Conservation (phyloP, 1,140 invertebrate species). For the Pseudomyrmex cubaensis region DNA sequence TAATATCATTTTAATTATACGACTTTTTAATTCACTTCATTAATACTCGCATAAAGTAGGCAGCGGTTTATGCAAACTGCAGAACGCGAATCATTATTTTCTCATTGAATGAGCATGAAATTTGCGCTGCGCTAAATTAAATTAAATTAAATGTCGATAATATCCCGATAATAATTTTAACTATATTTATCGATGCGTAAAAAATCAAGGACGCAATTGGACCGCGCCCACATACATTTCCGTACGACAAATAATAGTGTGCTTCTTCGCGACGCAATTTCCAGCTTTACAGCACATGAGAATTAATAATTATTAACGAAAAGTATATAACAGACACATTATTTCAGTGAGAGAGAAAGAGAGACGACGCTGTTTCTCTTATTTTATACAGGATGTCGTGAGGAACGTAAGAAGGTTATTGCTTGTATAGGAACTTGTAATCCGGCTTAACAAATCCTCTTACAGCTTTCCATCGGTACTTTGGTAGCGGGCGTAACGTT, state of each 20-base stretch:
- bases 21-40: slow-evolving; percentile 47
- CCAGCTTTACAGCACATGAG: not conserved
- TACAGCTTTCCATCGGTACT: slow-evolving; percentile 26
- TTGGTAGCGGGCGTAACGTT: slow-evolving; percentile 35
- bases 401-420: slow-evolving; percentile 20
- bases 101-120: slow-evolving; percentile 55
- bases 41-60: slow-evolving; percentile 51
- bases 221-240: not conserved
- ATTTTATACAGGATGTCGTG: not conserved
- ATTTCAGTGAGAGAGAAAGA: not conserved
- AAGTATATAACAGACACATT: not conserved
- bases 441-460: slow-evolving; percentile 55
- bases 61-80: slow-evolving; percentile 40
- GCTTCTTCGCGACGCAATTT: slow-evolving; percentile 6
- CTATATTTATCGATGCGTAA: slow-evolving; percentile 42
- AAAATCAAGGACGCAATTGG: slow-evolving; percentile 44
- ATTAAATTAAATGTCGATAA: slow-evolving; percentile 54
- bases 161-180: slow-evolving; percentile 45
- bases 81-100: slow-evolving; percentile 48
- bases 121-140: slow-evolving; percentile 40
- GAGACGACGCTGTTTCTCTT: not conserved
- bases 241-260: not conserved
- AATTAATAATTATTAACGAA: slow-evolving; percentile 33
- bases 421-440: slow-evolving; percentile 47
- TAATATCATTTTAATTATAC: slow-evolving; percentile 51